Evolutionary conservation across 2,888 invertebrate genomes (phyloP).

Genomic region (Onchidella celtica): DNA sequence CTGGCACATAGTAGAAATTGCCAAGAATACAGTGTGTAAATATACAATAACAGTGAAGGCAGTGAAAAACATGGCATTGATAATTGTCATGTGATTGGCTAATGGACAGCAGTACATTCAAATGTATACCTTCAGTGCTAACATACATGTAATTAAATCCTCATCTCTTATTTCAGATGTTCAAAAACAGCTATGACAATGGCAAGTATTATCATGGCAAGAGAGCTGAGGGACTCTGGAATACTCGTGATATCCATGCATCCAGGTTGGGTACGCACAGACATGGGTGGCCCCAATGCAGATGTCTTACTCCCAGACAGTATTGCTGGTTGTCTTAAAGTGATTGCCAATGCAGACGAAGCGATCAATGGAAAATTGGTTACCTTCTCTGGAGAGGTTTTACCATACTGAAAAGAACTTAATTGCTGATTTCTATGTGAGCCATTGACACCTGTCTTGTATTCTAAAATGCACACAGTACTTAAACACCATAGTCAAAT

Average conservation of each 20-base stretch:
- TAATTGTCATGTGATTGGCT: too few relatives aligned
- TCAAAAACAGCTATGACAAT: conserved; percentile 54
- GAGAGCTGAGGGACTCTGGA: conserved; percentile 46
- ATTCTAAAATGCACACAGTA: too few relatives aligned
- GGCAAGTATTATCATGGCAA: conserved; percentile 50
- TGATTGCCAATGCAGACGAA: neutral
- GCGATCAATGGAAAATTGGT: conserved; percentile 33
- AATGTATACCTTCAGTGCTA: too few relatives aligned
- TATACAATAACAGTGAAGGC: too few relatives aligned
- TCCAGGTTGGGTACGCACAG: conserved; percentile 54
- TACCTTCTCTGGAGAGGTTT: conserved; percentile 24
- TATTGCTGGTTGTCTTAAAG: conserved; percentile 30
- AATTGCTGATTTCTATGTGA: too few relatives aligned
- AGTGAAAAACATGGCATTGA: too few relatives aligned
- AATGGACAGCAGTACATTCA: too few relatives aligned
- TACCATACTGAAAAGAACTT: conserved; percentile 43
- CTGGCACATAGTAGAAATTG: too few relatives aligned
- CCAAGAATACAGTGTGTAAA: too few relatives aligned
- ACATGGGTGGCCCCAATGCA: conserved; percentile 52
- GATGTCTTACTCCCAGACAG: conserved; percentile 34
- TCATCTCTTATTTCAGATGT: conserved; percentile 13
- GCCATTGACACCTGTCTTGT: too few relatives aligned
- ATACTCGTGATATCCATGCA: conserved; percentile 47
- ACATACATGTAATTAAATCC: neutral
- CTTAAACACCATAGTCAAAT: too few relatives aligned